Base-by-base conservation (phyloP, 2,113 vertebrate species). In the Toxotes jaculatrix region DNA sequence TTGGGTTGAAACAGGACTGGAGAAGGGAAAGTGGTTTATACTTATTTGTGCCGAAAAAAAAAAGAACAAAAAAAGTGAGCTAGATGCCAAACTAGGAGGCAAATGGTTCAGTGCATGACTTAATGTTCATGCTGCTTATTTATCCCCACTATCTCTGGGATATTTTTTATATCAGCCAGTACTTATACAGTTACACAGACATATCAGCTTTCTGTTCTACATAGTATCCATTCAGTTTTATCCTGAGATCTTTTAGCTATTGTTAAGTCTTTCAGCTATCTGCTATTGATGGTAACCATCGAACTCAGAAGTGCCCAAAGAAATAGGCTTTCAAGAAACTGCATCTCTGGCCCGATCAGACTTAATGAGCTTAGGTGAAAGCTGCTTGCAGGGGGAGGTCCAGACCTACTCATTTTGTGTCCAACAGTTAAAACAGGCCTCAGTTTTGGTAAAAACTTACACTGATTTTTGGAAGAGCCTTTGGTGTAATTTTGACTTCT, bases 381-480 rank as follows among this genome's bases (percentile, higher is more conserved):
- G 32, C 23, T 16, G 17, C 27, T 23, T 23, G 27, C 65, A 27
- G 38, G 36, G 36, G 4, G 17, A 34, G 5, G 42, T 23, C 23
- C 19, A 14, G n/a, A 60, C 34, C 5, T 8, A 10, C 23, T 14
- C 16, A 8, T 34, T 43, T 68, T 23, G 63, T 62, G 45, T 42
- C 27, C 13, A 56, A 23, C 16, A 38, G 43, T 60, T 55, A 55
- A 51, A 78, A 82, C 7, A 13, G 17, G 4, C 55, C 31, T 32
- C 31, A 56, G 38, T 74, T 74, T 49, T 3, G 19, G 27, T 36
- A 62, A 21, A 51, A 21, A 51, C 4, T 42, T 32, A 42, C 21
- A 43, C 49, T 1, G n/a, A 65, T 47, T 59, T 42, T 66, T 70
- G 45, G n/a, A 55, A 45, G 49, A 59, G 43, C 23, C 45, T 65